These are phyloP conservation scores for Poeciliopsis prolifica DNA, from an alignment of 2,113 vertebrate genomes.

Conservation along the genomic window DNA sequence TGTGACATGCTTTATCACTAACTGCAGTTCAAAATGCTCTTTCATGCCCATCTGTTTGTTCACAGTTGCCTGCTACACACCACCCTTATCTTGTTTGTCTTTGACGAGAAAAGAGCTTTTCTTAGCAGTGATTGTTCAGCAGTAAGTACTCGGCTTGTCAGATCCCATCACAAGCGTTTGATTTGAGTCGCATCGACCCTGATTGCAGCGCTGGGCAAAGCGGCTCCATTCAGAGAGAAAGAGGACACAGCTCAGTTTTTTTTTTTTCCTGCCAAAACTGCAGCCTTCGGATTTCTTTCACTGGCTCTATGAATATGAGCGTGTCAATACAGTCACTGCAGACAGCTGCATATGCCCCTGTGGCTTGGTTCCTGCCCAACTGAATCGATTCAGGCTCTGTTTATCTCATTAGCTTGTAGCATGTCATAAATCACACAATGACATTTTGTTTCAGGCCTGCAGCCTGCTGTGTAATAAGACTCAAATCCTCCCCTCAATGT, in stretches of 20 bases:
- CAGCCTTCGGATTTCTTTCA: slow-evolving; percentile 49
- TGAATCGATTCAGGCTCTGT: slow-evolving; percentile 76
- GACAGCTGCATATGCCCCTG: slow-evolving; percentile 62
- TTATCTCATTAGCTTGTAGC: slow-evolving; percentile 80
- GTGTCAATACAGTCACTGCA: slow-evolving; percentile 63
- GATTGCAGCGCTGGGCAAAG: slow-evolving; percentile 55
- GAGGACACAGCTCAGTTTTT: slow-evolving; percentile 40
- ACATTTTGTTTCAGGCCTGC: slow-evolving; percentile 66
- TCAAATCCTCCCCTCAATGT: slow-evolving; percentile 37
- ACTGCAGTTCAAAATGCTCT: slow-evolving; percentile 14
- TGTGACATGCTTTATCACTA: slow-evolving; percentile 37
- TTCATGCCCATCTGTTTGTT: slow-evolving; percentile 14
- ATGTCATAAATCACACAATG: slow-evolving; percentile 77
- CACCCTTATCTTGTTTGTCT: slow-evolving; percentile 26
- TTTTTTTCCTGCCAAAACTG: slow-evolving; percentile 39
- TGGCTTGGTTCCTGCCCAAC: slow-evolving; percentile 66
- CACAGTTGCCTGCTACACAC: slow-evolving; percentile 9
- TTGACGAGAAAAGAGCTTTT: slow-evolving; percentile 36
- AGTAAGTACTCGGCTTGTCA: slow-evolving; percentile 48
- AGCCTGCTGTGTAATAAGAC: slow-evolving; percentile 56
- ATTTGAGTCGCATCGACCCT: slow-evolving; percentile 60
- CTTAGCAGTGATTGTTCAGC: slow-evolving; percentile 36
- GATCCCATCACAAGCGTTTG: slow-evolving; percentile 46
- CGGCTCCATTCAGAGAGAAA: slow-evolving; percentile 29
- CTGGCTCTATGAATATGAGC: slow-evolving; percentile 47